phyloP scores from a whole-genome alignment of 1,140 invertebrate species.

The Apis laboriosa region DNA sequence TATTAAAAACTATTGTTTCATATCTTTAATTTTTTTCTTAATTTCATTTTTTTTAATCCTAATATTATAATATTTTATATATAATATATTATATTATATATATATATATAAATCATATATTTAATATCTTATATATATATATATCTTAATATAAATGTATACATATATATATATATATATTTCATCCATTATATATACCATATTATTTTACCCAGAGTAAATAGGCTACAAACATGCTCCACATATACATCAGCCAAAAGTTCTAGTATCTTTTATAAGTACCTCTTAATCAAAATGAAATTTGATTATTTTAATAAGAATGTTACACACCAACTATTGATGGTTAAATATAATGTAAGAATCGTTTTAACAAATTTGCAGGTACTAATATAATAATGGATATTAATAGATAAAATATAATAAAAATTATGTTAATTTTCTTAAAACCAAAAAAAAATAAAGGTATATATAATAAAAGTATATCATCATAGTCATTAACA shows the following conservation, averaged over 20 bases:
- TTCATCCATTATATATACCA: conserved; percentile 7
- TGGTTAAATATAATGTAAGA: conserved; percentile 42
- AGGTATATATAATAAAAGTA: not conserved
- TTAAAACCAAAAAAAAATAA: not conserved
- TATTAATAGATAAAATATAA: conserved; percentile 31
- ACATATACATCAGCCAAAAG: conserved; percentile 26
- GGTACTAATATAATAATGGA: not conserved
- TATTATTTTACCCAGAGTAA: conserved; percentile 46
- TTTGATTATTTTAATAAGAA: conserved; percentile 41
- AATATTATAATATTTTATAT: not conserved
- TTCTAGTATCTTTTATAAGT: conserved; percentile 29
- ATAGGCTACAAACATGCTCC: conserved; percentile 48
- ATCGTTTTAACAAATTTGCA: conserved; percentile 45
- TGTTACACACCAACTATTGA: conserved; percentile 41
- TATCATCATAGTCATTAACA: not conserved
- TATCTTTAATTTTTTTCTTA: no score
- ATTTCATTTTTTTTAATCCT: no score
- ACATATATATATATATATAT: not conserved
- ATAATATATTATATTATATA: not conserved
- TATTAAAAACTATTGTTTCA: conserved; percentile 17
- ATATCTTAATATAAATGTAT: not conserved
- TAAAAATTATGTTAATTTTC: not conserved
- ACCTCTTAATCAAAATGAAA: conserved; percentile 28
- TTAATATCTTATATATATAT: conserved; percentile 11
- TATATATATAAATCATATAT: not conserved